A percentile compares a stretch with the other conserved stretches of the same genome.
Evolutionary conservation across 2,888 invertebrate species (phyloP).

Genomic region (Sarcophaga rosellei): DNA sequence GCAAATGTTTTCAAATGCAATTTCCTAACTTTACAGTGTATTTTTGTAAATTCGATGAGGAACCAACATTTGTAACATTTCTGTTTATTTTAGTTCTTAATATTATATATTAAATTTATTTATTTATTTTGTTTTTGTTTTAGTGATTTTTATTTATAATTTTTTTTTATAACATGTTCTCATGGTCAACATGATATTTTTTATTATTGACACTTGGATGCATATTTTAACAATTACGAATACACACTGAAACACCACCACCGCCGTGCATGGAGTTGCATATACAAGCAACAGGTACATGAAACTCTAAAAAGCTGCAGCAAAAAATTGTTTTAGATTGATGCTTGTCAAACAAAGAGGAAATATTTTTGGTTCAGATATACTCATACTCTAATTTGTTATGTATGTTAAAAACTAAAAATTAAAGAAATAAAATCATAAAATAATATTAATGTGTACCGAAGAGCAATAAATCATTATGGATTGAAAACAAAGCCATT

Average conservation of each 20-base stretch:
- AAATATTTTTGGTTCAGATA: background rate
- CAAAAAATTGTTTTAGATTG: background rate
- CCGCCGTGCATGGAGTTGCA: background rate
- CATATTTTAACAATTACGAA: slow-evolving; percentile 66
- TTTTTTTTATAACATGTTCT: slow-evolving; percentile 79
- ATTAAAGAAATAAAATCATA: slow-evolving; percentile 42
- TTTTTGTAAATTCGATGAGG: slow-evolving; percentile 28
- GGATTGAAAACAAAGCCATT: slow-evolving; percentile 26
- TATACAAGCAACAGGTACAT: background rate
- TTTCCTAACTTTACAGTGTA: slow-evolving; percentile 36
- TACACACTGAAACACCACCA: slow-evolving; percentile 20
- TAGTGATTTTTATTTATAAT: slow-evolving; percentile 36
- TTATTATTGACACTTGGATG: slow-evolving; percentile 70
- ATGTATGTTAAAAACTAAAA: slow-evolving; percentile 9
- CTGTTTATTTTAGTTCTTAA: slow-evolving; percentile 69
- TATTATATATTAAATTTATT: slow-evolving; percentile 54
- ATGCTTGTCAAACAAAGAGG: slow-evolving; percentile 27
- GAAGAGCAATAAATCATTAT: slow-evolving; percentile 60
- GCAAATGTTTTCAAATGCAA: too few species aligned
- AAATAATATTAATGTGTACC: slow-evolving; percentile 37
- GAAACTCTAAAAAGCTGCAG: slow-evolving; percentile 23
- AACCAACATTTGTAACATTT: slow-evolving; percentile 75
- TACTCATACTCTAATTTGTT: slow-evolving; percentile 11
- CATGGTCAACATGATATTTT: slow-evolving; percentile 78
- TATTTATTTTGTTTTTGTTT: slow-evolving; percentile 27